Percentiles rank a stretch among this genome's conserved stretches.
phyloP scores from a whole-genome alignment of 2,797 vertebrate genomes.

The Gila robusta region DNA sequence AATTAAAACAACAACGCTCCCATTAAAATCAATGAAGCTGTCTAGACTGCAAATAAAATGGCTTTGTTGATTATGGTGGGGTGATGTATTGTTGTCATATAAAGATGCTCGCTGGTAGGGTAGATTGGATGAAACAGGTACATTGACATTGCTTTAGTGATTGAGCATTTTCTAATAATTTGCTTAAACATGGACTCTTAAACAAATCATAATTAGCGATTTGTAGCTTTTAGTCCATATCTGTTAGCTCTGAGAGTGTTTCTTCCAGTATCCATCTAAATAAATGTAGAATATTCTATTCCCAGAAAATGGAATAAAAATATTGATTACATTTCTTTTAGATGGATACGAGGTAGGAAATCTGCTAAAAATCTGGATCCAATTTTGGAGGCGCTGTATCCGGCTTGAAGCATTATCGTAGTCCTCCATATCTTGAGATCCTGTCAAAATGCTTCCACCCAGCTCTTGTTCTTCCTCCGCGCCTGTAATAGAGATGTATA shows the following conservation, averaged over 20 bases:
- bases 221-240: not conserved
- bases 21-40: not conserved
- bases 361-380: conserved; percentile 19
- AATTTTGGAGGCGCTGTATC: conserved; percentile 9
- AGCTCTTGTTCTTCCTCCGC: conserved; percentile 2
- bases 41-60: not conserved
- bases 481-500: conserved; percentile 22
- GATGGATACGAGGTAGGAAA: not conserved
- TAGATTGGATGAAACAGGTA: not conserved
- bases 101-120: not conserved
- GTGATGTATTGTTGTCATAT: not conserved
- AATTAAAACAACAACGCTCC: not conserved
- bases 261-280: not conserved
- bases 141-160: not conserved
- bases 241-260: not conserved
- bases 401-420: not conserved
- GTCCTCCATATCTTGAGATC: conserved; percentile 21
- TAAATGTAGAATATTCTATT: not conserved
- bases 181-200: not conserved
- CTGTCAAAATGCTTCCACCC: conserved; percentile 22
- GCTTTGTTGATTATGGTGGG: not conserved
- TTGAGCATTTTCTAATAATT: not conserved
- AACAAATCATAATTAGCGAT: not conserved
- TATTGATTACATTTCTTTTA: not conserved
- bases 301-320: not conserved